phyloP scores from a whole-genome alignment of 2,888 invertebrate species.

The Arrhopalites spinosus region DNA sequence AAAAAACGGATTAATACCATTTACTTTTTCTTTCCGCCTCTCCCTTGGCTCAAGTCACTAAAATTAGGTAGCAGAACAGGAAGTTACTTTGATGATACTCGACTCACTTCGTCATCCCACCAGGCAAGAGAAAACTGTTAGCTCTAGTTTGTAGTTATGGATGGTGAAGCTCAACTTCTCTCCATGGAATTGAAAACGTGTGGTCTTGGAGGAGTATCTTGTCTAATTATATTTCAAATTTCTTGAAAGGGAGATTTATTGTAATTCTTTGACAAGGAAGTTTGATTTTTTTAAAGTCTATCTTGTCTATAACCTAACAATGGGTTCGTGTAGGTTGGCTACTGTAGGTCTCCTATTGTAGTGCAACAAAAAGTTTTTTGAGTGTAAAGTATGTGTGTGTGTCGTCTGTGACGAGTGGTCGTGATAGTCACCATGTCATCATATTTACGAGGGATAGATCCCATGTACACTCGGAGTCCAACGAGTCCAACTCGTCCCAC shows the following conservation, averaged over 20 bases:
- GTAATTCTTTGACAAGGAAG: no score
- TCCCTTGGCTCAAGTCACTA: constrained; percentile 40
- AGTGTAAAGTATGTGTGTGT: background rate
- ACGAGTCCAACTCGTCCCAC: constrained; percentile 27
- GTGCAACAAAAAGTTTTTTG: background rate
- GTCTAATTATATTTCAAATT: background rate
- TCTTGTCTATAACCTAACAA: no score
- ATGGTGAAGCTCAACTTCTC: constrained; percentile 11
- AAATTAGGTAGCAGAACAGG: constrained; percentile 47
- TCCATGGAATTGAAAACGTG: constrained; percentile 20
- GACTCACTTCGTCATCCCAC: constrained; percentile 27
- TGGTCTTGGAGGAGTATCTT: background rate
- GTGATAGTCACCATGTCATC: constrained; percentile 26
- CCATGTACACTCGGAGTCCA: constrained; percentile 37
- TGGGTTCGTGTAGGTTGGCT: background rate
- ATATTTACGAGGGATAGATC: constrained; percentile 30
- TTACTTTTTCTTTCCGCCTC: constrained; percentile 33
- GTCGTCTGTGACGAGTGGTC: no score
- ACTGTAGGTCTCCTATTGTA: background rate
- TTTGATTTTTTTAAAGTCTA: no score
- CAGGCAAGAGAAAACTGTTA: constrained; percentile 23
- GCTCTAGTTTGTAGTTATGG: constrained; percentile 18
- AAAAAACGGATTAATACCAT: constrained; percentile 17
- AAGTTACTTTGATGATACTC: constrained; percentile 34
- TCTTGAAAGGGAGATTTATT: no score